A percentile compares a stretch with the other conserved stretches of the same genome.
Evolutionary conservation across 2,797 vertebrate genomes (phyloP).

Genomic region (Chloroceryle inda): DNA sequence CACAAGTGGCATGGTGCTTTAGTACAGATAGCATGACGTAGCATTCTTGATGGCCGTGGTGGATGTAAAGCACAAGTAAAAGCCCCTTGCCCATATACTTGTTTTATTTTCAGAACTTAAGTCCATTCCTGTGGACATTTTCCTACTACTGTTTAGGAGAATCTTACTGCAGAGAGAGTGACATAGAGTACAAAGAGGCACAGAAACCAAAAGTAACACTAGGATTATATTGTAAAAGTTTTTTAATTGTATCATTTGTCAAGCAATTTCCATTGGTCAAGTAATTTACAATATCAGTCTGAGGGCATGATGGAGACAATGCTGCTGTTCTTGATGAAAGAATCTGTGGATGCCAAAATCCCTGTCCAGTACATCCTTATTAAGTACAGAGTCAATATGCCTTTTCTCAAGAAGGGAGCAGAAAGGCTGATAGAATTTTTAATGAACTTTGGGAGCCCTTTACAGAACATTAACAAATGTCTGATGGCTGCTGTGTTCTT

Average conservation of each 20-base stretch:
- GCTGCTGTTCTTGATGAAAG: neutral
- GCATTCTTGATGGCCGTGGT: neutral
- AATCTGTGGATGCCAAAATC: neutral
- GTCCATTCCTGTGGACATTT: neutral
- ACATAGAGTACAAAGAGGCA: neutral
- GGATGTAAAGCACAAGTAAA: neutral
- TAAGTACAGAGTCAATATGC: neutral
- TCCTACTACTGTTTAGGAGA: neutral
- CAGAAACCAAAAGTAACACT: neutral
- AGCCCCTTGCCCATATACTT: neutral
- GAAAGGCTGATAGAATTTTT: neutral
- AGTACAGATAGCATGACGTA: neutral
- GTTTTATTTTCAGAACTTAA: neutral
- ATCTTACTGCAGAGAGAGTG: neutral
- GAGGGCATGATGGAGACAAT: neutral
- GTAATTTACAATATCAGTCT: neutral
- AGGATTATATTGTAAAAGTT: neutral
- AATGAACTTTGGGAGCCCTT: constrained; percentile 11
- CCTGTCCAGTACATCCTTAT: neutral
- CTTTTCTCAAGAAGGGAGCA: neutral
- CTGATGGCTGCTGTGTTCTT: neutral
- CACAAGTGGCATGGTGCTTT: neutral
- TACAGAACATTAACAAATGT: neutral
- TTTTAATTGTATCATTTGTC: neutral
- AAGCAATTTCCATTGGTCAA: neutral